Base-by-base conservation (phyloP, 2,888 invertebrate genomes). In the Osmoderma eremita region DNA sequence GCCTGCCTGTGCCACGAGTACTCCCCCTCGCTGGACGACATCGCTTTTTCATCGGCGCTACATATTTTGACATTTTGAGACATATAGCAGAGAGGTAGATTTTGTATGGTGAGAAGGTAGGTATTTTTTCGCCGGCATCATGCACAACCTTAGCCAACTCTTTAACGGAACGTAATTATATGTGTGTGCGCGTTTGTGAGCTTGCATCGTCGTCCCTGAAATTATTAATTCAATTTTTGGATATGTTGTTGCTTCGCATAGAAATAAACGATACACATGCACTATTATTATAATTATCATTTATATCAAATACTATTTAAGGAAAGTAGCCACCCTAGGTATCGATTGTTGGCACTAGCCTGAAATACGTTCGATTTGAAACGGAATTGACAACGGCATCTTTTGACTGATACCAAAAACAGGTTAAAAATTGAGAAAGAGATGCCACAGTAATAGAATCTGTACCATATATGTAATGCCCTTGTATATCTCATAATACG, bases 131-230 rank as follows among this genome's bases (percentile, higher is more conserved):
- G 74, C 71, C 72, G 74, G 74, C 76, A 76, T 74, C 69, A 76
- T 75, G 76, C 76, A 72, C 76, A 76, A 76, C 76, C 75, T 56
- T 51, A 64, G 63, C 63, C 71, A 68, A 72, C 64, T 70, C 68
- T 70, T 69, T 69, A 71, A 69, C 39, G 67, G 68, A 71, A 74
- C 72, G 73, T 73, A 73, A 70, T 70, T 67, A 67, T 68, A 71
- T 68, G 58, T 42, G 58, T 20, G 48, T 20, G 12, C 12, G 48
- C 8, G 48, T 30, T 30, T 30, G 30, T 1, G 30, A 8, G 6
- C 30, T 30, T 30, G 30, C 58, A 45, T 45, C 58, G 38, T 53
- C 53, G 24, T 30, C 45, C 58, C 58, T 61, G 58, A 61, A 61
- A 61, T 45, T 18, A 45, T 30, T 61, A 17, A n/a, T 58, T 51